Evolutionary conservation across 2,797 vertebrate genomes (phyloP), one percentile per base, ranked within the genome.

Genomic region (Euthynnus affinis): DNA sequence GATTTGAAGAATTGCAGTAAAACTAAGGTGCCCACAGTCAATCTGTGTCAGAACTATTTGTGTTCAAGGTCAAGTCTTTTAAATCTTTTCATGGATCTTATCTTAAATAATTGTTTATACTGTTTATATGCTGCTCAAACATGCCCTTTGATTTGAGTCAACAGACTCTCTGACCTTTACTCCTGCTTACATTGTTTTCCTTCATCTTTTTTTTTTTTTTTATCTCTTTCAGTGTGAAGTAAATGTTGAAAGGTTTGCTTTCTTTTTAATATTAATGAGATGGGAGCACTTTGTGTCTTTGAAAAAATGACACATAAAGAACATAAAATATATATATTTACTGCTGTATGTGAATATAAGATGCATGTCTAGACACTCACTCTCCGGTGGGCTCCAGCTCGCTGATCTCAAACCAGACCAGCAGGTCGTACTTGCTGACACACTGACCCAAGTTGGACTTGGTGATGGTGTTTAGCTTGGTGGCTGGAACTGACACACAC

Each of bases 371-470:
- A 32, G 71, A 76, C 17, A 97, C 98, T 98, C 94, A 99, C 98
- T 99, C 98, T 94, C 98, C 98, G 0, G 98, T 99, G n/a, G 98
- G 97, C 92, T 99, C 98, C 95, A 99, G 91, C 77, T 99, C 98
- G 15, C 98, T 99, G 95, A 99, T 99, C 94, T 99, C 98, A 90
- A 99, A 99, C 98, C 98, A 99, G 66, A 99, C 97, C 48, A 99
- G 95, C 68, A 99, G 97, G 85, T 99, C 98, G 0, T 99, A 99
- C 84, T 99, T 99, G 97, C 97, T 99, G 94, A 99, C 95, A 25
- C 98, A 99, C 86, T 99, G 98, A 75, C 98, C 97, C 89, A 98
- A 90, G 93, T 95, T 98, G 71, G 97, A 96, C 92, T 99, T 99
- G 92, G 95, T 98, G 95, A 99, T 92, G 22, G 98, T 96, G 86